Conservation (phyloP, 2,113 vertebrate genomes). For the Tragelaphus scriptus region DNA sequence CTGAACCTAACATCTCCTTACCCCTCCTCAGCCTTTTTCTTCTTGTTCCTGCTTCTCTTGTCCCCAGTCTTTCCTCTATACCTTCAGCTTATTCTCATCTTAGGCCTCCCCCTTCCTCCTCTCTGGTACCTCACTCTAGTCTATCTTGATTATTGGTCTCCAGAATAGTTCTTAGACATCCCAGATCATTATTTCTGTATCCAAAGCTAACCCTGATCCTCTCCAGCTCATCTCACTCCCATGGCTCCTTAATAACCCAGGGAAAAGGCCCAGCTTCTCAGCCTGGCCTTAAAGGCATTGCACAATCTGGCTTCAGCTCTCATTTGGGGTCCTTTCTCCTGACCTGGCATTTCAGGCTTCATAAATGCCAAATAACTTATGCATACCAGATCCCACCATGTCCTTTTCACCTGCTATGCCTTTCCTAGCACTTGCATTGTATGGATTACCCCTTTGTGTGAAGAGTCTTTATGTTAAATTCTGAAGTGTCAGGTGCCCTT, state of each 20-base stretch:
- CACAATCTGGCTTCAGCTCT: background rate
- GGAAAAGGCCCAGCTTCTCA: background rate
- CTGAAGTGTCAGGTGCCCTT: background rate
- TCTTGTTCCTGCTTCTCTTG: background rate
- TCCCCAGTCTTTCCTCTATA: background rate
- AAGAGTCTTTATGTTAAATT: background rate
- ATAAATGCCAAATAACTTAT: background rate
- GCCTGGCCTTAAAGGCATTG: background rate
- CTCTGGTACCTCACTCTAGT: background rate
- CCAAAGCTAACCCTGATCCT: background rate
- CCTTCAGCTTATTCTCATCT: background rate
- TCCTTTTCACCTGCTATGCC: background rate
- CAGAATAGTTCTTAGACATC: background rate
- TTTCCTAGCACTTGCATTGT: background rate
- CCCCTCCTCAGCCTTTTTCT: background rate
- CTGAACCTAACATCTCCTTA: background rate
- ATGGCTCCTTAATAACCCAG: background rate
- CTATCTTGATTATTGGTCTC: background rate
- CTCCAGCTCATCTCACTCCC: background rate
- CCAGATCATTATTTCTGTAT: background rate
- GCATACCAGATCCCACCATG: background rate
- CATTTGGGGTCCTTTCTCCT: background rate
- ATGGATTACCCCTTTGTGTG: background rate
- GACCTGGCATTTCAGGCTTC: background rate
- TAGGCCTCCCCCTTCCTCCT: background rate